Conservation (phyloP, 2,888 invertebrate species). For the Andrena hattorfiana region DNA sequence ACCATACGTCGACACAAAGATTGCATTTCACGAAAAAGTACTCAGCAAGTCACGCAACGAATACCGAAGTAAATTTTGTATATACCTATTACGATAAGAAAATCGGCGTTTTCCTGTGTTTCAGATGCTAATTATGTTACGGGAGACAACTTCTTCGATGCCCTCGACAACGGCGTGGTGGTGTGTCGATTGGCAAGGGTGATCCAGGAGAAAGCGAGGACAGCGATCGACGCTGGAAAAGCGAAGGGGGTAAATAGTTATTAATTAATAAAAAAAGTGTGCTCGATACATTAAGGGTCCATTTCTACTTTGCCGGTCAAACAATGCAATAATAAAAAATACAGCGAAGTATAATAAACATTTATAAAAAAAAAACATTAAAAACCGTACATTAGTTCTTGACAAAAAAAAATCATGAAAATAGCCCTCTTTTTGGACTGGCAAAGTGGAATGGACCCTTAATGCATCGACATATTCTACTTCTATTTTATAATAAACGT, state of each 20-base stretch:
- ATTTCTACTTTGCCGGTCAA: no score
- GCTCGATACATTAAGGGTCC: neutral
- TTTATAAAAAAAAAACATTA: no score
- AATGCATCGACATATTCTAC: neutral
- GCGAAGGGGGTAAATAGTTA: conserved; percentile 86
- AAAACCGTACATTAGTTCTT: no score
- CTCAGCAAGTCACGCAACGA: neutral
- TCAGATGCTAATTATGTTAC: conserved; percentile 90
- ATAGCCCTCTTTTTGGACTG: no score
- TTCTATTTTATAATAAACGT: neutral
- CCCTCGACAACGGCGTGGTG: conserved; percentile 93
- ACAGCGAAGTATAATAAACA: no score
- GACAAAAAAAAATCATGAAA: no score
- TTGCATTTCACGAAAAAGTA: neutral
- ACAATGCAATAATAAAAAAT: no score
- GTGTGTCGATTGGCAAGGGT: conserved; percentile 93
- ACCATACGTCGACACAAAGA: neutral
- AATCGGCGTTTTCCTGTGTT: conserved; percentile 73
- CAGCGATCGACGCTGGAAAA: conserved; percentile 88
- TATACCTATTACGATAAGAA: neutral
- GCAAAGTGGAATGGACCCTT: neutral
- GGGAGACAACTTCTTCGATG: conserved; percentile 92
- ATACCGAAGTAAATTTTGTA: neutral
- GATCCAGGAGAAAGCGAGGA: conserved; percentile 91
- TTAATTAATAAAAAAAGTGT: neutral